Evolutionary conservation across 2,888 invertebrate genomes (phyloP).

Genomic region (Zygogramma bicolorata): DNA sequence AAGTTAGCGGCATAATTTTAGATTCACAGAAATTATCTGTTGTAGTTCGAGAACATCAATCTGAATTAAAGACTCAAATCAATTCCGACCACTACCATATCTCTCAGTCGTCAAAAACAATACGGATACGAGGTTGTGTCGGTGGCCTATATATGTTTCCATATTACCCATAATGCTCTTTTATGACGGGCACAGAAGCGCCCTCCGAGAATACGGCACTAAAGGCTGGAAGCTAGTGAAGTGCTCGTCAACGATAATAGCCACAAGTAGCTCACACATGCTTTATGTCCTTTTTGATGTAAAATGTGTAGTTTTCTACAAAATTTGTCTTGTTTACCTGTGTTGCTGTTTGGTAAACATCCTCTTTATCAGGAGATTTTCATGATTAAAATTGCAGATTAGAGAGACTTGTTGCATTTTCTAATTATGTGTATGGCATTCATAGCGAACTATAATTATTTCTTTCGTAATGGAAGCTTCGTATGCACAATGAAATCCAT

Average conservation of each 20-base stretch:
- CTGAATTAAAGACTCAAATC: not conserved
- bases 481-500: not conserved
- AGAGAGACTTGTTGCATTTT: slow-evolving; percentile 43
- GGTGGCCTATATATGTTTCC: slow-evolving; percentile 34
- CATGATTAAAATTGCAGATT: slow-evolving; percentile 48
- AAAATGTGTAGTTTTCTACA: slow-evolving; percentile 62
- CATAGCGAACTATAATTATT: slow-evolving; percentile 28
- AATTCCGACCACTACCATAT: not conserved
- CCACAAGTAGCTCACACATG: slow-evolving; percentile 64
- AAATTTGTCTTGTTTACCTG: slow-evolving; percentile 63
- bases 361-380: slow-evolving; percentile 46
- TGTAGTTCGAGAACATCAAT: no score
- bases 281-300: slow-evolving; percentile 63
- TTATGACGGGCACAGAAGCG: slow-evolving; percentile 53
- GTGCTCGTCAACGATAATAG: slow-evolving; percentile 65
- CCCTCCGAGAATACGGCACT: slow-evolving; percentile 56
- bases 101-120: not conserved
- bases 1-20: no score
- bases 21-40: no score
- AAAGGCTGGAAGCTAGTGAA: slow-evolving; percentile 57
- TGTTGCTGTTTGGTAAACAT: slow-evolving; percentile 47
- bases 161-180: slow-evolving; percentile 53
- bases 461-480: not conserved
- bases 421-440: slow-evolving; percentile 38
- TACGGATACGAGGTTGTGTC: not conserved